Base-by-base conservation (phyloP, 1,140 invertebrate species). In the Chlorops oryzae region DNA sequence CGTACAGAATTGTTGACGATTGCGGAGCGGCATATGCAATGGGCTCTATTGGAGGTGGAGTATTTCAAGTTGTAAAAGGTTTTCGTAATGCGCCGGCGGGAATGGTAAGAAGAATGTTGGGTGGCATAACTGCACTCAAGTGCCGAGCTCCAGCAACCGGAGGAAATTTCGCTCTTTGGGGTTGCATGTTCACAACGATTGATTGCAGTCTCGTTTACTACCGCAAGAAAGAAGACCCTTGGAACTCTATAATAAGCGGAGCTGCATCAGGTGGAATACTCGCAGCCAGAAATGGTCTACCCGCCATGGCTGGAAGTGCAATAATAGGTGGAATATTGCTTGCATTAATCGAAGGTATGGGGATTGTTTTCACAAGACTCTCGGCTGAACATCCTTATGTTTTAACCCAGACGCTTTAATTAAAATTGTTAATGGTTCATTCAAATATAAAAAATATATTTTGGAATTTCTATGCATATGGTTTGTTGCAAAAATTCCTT, bases 21-120 rank as follows among this genome's bases (percentile, higher is more conserved):
- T 96, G 88, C 75, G 97, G 97, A 34, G 96, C 96, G 59, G 97
- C 96, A 10, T 99, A 99, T 70, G 87, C 96, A 9, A 98, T 99
- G 95, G 97, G 97, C 27, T 83, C 87, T 3, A 93, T 99, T 54
- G 97, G 96, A 12, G 96, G 97, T 10, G 87, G 86, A 27, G 78
- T 99, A 48, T 99, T 99, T 75, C 96, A 99, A 76, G 87, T 86
- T 43, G 88, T 98, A 47, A 97, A 95, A 79, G 97, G 96, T 22
- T 98, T 94, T 67, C 82, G 93, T 65, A 97, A 98, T 82, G 94
- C 97, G 6, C 95, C 96, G 1, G 84, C 85, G 54, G 89, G 88
- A 43, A 77, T 89, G 41, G 84, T 76, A 59, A 81, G 81, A 71
- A 77, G 88, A 73, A 74, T 90, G 73, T 58, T 83, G 41, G 90